phyloP scores from a whole-genome alignment of 1,140 invertebrate species.

The Penaeus indicus region DNA sequence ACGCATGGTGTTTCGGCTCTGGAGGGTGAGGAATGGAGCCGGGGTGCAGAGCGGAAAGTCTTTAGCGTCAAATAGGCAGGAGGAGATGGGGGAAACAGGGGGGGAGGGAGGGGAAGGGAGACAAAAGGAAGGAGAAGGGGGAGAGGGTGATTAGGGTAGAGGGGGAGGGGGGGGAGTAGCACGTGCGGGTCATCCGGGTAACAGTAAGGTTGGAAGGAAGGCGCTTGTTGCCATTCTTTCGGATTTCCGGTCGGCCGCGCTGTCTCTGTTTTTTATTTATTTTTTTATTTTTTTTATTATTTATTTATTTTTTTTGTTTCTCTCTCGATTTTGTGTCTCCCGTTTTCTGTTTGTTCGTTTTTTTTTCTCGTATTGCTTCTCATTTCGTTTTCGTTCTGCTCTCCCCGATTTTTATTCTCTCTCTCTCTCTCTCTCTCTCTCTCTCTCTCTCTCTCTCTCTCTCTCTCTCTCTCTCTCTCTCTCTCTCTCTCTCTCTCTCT shows the following conservation, averaged over 20 bases:
- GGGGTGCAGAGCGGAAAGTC: not conserved
- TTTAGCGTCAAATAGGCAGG: too few relatives aligned
- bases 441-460: not conserved
- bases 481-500: not conserved
- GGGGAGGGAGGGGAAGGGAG: not conserved
- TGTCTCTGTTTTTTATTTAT: not conserved
- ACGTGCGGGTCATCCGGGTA: too few relatives aligned
- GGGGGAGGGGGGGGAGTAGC: too few relatives aligned
- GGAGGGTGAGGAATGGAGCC: not conserved
- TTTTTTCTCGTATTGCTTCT: conserved; percentile 8
- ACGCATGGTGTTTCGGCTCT: too few relatives aligned
- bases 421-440: not conserved
- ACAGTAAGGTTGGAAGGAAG: too few relatives aligned
- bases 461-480: not conserved
- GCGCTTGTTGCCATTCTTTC: not conserved
- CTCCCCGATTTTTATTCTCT: not conserved
- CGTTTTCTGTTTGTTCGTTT: not conserved
- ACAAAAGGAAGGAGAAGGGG: too few relatives aligned
- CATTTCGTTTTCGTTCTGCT: not conserved
- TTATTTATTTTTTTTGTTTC: not conserved
- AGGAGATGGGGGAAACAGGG: not conserved
- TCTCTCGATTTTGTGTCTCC: not conserved
- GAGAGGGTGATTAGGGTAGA: too few relatives aligned
- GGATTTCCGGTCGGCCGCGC: conserved; percentile 1
- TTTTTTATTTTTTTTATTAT: not conserved